A percentile compares a stretch with the other conserved stretches of the same genome.
Conservation (phyloP, 1,140 invertebrate genomes). For the Leguminivora glycinivorella region DNA sequence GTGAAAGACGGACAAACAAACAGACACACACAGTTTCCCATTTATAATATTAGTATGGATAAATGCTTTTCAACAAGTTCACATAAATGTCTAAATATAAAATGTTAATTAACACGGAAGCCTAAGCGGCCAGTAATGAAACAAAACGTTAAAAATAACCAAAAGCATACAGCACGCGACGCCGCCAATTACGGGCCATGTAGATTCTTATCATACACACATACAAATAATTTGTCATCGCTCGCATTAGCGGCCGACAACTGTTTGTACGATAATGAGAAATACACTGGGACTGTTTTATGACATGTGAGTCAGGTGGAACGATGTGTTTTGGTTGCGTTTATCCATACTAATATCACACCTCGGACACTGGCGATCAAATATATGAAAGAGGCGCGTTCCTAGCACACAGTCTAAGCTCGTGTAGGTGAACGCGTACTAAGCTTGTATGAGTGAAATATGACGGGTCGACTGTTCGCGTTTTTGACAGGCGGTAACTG, state of each 20-base stretch:
- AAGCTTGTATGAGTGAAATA: too few relatives aligned
- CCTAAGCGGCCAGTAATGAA: not conserved
- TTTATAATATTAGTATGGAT: not conserved
- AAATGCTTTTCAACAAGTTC: not conserved
- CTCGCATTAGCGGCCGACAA: conserved; percentile 8
- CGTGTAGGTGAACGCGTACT: too few relatives aligned
- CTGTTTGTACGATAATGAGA: conserved; percentile 19
- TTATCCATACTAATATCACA: too few relatives aligned
- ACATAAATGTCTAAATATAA: not conserved
- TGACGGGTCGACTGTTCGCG: too few relatives aligned
- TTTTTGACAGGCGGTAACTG: too few relatives aligned
- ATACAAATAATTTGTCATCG: conserved; percentile 21
- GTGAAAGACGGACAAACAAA: too few relatives aligned
- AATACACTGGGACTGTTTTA: not conserved
- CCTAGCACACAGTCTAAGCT: too few relatives aligned
- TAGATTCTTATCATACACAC: conserved; percentile 11
- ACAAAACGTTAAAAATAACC: not conserved
- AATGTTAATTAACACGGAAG: conserved; percentile 9
- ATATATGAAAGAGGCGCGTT: too few relatives aligned
- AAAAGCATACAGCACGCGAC: conserved; percentile 13
- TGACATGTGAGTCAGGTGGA: not conserved
- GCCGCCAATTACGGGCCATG: conserved; percentile 19
- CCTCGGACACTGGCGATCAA: too few relatives aligned
- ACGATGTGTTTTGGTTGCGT: not conserved
- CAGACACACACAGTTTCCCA: too few relatives aligned